phyloP scores from a whole-genome alignment of 1,140 invertebrate species.

The Diachasma alloeum region DNA sequence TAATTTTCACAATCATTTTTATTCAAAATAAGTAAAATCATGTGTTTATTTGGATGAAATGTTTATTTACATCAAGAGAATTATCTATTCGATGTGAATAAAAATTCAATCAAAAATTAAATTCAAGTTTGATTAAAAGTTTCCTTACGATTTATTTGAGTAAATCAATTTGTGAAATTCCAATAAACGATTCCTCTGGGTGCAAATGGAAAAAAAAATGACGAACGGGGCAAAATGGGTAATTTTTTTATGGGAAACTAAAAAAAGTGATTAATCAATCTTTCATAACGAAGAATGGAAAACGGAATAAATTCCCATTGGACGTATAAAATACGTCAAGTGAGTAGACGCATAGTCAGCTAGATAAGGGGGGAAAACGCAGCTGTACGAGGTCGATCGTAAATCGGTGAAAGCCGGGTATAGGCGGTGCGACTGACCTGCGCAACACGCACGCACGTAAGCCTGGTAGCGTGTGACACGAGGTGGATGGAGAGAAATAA shows the following conservation, averaged over 20 bases:
- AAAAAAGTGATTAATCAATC: background rate
- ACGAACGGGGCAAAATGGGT: too few relatives aligned
- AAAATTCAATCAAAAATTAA: too few relatives aligned
- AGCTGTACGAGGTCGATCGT: constrained; percentile 11
- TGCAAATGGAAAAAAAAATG: too few relatives aligned
- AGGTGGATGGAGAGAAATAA: background rate
- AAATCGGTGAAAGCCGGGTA: constrained; percentile 28
- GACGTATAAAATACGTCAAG: background rate
- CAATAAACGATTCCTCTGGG: too few relatives aligned
- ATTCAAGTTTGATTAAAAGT: too few relatives aligned
- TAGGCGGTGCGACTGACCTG: constrained; percentile 21
- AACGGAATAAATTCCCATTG: background rate
- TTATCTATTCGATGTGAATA: too few relatives aligned
- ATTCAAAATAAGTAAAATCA: too few relatives aligned
- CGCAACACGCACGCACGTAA: constrained; percentile 28
- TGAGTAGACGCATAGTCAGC: background rate
- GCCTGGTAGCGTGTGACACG: constrained; percentile 12
- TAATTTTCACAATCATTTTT: too few relatives aligned
- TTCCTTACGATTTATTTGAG: too few relatives aligned
- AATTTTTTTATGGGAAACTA: background rate
- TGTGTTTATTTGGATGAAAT: too few relatives aligned
- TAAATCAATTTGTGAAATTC: too few relatives aligned
- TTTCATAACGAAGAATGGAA: background rate
- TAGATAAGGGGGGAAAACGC: constrained; percentile 20
- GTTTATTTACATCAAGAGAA: too few relatives aligned